Evolutionary conservation across 2,113 vertebrate genomes (phyloP), one percentile per base, ranked within the genome.

Genomic region (Scatophagus argus): DNA sequence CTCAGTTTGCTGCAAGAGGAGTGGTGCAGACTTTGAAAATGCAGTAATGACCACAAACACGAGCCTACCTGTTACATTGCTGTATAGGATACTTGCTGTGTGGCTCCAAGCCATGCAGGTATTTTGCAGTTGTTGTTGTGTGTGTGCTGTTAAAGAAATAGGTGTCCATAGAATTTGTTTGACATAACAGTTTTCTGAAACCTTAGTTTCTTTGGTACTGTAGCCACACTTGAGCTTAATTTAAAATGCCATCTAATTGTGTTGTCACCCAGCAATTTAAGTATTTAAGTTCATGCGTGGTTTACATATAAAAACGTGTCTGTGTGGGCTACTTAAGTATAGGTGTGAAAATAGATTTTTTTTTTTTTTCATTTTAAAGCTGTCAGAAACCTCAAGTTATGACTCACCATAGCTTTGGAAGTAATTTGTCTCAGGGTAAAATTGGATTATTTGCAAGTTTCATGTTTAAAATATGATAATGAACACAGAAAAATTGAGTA

Each of bases 21-120:
- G 39, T 23, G 21, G 23, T 63, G n/a, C 39, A 59, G 56, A 31
- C 34, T 74, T 49, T 41, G 38, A 73, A 75, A 64, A 8, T 21
- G 4, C 29, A 44, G 16, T 54, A 66, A 34, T 68, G 49, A 43
- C 31, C 17, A 49, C n/a, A 29, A 32, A 65, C 16, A 23, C 31
- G 60, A 25, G 13, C 27, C 32, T 29, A 39, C 78, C 0, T 27
- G 17, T 79, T 76, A 12, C 39, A 21, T 61, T 34, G 14, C 44
- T 68, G 59, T 51, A 43, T 36, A 23, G 14, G 13, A 54, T 29
- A 16, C 51, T 16, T 25, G 12, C 8, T 13, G 44, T 67, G 62
- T 36, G 14, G 25, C 10, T 16, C 23, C 17, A 23, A 51, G 43
- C 2, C 3, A 21, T 14, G 51, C 29, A 27, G 12, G 27, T n/a